phyloP scores from a whole-genome alignment of 1,140 invertebrate genomes.

The Plodia interpunctella region DNA sequence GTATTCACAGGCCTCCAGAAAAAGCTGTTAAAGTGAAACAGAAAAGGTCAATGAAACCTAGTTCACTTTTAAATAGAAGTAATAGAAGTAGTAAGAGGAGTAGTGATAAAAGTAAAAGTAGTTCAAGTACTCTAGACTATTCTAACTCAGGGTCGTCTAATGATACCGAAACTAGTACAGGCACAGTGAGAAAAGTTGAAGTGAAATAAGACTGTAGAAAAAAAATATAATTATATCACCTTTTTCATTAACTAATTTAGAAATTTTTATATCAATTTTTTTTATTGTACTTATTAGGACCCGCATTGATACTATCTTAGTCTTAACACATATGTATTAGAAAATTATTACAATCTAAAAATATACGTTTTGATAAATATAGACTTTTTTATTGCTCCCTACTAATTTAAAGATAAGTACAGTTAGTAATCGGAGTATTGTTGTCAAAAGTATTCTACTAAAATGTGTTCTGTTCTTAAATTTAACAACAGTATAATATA shows the following conservation, averaged over 20 bases:
- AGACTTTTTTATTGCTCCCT: too few relatives aligned
- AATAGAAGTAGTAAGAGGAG: constrained; percentile 33
- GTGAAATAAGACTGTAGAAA: constrained; percentile 28
- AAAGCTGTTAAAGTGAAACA: constrained; percentile 62
- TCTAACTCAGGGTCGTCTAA: constrained; percentile 74
- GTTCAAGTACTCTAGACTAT: constrained; percentile 61
- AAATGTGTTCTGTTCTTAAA: too few relatives aligned
- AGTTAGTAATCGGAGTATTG: too few relatives aligned
- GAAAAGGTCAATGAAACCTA: constrained; percentile 44
- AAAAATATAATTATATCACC: neutral
- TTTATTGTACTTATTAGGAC: too few relatives aligned
- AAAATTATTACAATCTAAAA: too few relatives aligned
- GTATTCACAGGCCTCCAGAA: constrained; percentile 59
- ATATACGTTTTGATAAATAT: too few relatives aligned
- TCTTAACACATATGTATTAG: too few relatives aligned
- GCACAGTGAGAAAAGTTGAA: constrained; percentile 67
- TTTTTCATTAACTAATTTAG: neutral
- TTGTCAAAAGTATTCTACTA: too few relatives aligned
- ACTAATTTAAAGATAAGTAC: too few relatives aligned
- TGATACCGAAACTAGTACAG: constrained; percentile 74
- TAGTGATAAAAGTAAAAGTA: constrained; percentile 42
- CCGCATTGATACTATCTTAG: too few relatives aligned
- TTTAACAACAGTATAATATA: too few relatives aligned
- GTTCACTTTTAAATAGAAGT: constrained; percentile 48
- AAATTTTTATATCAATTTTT: neutral